Evolutionary conservation across 2,113 vertebrate genomes (phyloP), one percentile per base, ranked within the genome.

Genomic region (Tor tambroides): DNA sequence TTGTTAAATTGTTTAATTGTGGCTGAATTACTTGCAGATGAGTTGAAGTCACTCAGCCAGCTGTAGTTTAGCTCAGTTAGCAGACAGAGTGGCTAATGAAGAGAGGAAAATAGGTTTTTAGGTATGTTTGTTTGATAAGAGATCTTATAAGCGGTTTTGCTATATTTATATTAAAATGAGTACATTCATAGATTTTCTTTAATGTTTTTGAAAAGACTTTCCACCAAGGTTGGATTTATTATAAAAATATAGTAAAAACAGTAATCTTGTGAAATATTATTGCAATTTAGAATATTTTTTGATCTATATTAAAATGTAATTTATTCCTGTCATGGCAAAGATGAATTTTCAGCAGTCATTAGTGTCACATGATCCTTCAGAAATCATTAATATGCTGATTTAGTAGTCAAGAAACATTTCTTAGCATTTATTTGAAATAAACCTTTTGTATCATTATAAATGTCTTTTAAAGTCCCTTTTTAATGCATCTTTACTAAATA

Each of bases 1-100:
- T 80, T 83, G 69, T 69, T 90, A 92, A 91, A 94, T 93, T 93
- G 90, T 85, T 91, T 93, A 92, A 93, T 93, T 93, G 92, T 87
- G 19, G 80, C 85, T 91, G 88, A 90, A 93, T 94, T 93, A 94
- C 91, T 87, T 86, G 83, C 93, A 93, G 88, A 91, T 90, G 89
- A 85, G 84, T 92, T 86, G 88, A 92, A 91, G 93, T 93, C 93
- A 92, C 92, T 93, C 88, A 93, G 86, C 88, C 89, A 72, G 87
- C 85, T 83, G 23, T 30, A 54, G 87, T 87, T 92, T 87, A 89
- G 85, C 75, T 59, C 28, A n/a, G 87, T 84, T 93, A 92, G 93
- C 90, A 91, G 93, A 90, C 90, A 88, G 86, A 84, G 69, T 32
- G 6, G n/a, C 80, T 35, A 85, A 32, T 63, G n/a, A 28, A 41